These are phyloP conservation scores for Mesocentrotus franciscanus DNA, from an alignment of 53 echinoderm and acorn worm genomes.

Conservation along the genomic window DNA sequence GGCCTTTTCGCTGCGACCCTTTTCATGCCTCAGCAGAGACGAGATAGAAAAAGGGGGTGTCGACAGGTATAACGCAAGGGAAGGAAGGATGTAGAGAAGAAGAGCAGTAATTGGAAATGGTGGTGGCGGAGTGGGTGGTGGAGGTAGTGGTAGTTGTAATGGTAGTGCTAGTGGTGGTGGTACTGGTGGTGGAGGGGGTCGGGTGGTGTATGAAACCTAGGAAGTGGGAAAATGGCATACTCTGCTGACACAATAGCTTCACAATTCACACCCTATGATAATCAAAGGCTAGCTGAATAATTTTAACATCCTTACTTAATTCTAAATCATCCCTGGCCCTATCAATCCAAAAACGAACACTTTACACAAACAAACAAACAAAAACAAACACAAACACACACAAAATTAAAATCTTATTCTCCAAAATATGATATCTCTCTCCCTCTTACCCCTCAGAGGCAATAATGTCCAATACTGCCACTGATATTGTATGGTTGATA, in stretches of 20 bases:
- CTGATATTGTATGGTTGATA: not conserved
- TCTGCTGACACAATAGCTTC: not conserved
- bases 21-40: conserved; percentile 19
- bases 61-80: not conserved
- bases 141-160: not conserved
- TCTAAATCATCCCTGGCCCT: not conserved
- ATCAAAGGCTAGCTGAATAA: not conserved
- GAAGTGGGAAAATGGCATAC: not conserved
- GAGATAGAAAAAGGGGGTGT: conserved; percentile 18
- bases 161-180: not conserved
- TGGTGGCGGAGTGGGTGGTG: not conserved
- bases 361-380: no score
- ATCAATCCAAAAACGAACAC: not conserved
- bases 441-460: not conserved
- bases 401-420: not conserved
- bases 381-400: no score
- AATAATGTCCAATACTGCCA: not conserved
- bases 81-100: not conserved
- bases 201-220: not conserved
- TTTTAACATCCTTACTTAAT: not conserved
- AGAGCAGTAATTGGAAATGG: not conserved
- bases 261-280: not conserved
- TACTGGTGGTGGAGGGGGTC: not conserved
- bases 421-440: not conserved
- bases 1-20: conserved; percentile 30